Conservation (phyloP, 2,113 vertebrate genomes). For the Lophura nycthemera region DNA sequence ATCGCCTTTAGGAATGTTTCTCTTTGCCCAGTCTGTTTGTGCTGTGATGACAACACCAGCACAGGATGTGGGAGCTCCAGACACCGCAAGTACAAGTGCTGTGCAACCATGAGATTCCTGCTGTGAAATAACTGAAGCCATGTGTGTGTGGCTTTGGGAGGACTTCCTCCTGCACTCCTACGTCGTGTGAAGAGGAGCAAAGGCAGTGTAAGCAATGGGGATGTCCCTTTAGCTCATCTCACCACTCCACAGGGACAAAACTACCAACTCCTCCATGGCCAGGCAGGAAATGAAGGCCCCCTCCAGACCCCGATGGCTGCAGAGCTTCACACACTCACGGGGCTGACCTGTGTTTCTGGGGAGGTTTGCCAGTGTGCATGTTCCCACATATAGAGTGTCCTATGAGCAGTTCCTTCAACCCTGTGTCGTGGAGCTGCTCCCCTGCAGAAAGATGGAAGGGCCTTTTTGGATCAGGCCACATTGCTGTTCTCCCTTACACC, state of each 20-base stretch:
- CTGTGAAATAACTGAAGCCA: background rate
- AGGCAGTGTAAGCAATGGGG: background rate
- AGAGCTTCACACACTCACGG: background rate
- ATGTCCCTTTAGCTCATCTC: background rate
- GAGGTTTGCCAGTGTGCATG: background rate
- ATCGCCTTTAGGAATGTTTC: rapidly evolving
- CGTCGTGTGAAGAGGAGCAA: background rate
- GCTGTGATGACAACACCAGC: background rate
- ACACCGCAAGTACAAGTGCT: background rate
- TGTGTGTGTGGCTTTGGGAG: background rate
- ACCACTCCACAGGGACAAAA: background rate
- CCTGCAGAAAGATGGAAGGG: background rate
- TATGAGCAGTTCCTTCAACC: background rate
- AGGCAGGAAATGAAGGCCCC: no score
- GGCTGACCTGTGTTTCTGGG: background rate
- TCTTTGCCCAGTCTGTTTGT: background rate
- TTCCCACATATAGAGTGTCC: background rate
- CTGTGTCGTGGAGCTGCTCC: background rate
- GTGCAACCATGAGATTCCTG: background rate
- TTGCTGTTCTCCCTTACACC: background rate
- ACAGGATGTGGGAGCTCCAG: background rate
- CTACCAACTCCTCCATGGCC: background rate
- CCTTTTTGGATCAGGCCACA: background rate
- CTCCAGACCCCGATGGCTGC: background rate
- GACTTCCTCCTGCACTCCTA: background rate